Evolutionary conservation across 1,140 invertebrate species (phyloP).

Genomic region (Polyergus mexicanus): DNA sequence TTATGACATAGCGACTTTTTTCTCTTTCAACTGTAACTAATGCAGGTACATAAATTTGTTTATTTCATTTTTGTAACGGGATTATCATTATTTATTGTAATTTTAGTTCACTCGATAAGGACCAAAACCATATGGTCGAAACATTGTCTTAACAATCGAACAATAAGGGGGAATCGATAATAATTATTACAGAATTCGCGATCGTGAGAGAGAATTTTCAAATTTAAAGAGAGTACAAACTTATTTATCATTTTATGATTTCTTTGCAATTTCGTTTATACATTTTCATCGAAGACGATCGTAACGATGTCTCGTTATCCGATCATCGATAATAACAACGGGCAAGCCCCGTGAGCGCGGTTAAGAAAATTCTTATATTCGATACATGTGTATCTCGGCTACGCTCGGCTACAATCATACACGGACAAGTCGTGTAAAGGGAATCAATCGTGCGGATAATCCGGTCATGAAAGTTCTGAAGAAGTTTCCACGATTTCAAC

Average conservation of each 20-base stretch:
- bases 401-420: conserved; percentile 33
- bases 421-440: conserved; percentile 56
- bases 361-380: not conserved
- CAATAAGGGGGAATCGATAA: too few species aligned
- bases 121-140: too few species aligned
- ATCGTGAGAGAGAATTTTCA: not conserved
- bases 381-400: conserved; percentile 17
- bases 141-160: too few species aligned
- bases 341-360: not conserved
- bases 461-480: conserved; percentile 68
- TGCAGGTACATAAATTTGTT: too few species aligned
- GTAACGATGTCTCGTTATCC: conserved; percentile 1
- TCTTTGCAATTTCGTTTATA: not conserved
- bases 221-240: not conserved
- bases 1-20: too few species aligned
- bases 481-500: conserved; percentile 74
- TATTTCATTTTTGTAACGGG: too few species aligned
- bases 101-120: too few species aligned
- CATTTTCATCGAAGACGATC: not conserved
- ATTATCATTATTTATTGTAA: too few species aligned
- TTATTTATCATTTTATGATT: not conserved
- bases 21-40: too few species aligned
- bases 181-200: too few species aligned
- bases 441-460: conserved; percentile 74
- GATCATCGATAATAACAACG: conserved; percentile 17